Evolutionary conservation across 2,113 vertebrate genomes (phyloP).

Genomic region (Syngnathus scovelli): DNA sequence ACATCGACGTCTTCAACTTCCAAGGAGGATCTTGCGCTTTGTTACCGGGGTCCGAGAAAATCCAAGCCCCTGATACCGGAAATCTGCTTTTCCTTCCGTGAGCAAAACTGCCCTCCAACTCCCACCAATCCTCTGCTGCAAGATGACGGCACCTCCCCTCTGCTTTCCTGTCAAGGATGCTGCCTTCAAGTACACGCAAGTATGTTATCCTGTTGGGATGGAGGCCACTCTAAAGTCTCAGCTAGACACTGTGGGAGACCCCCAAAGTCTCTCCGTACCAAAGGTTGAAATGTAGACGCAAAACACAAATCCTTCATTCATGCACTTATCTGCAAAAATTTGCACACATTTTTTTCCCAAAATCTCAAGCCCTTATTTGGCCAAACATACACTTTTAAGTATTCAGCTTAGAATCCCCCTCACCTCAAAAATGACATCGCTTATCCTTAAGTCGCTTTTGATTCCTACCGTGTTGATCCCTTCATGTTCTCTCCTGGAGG

Average conservation of each 20-base stretch:
- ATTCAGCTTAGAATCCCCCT: conserved; percentile 11
- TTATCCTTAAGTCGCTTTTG: conserved; percentile 24
- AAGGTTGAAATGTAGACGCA: conserved; percentile 11
- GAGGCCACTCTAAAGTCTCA: neutral
- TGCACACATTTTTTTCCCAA: conserved; percentile 16
- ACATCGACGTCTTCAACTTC: conserved; percentile 10
- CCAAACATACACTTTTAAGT: neutral
- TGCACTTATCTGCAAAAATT: conserved; percentile 9
- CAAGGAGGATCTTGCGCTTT: neutral
- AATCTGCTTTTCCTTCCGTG: conserved; percentile 92
- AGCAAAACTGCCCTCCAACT: conserved; percentile 83
- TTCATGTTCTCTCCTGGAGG: conserved; percentile 9
- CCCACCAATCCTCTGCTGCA: conserved; percentile 84
- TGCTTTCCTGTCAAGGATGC: conserved; percentile 85
- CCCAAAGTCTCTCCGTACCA: conserved; percentile 19
- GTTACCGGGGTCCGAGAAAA: conserved; percentile 35
- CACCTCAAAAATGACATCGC: conserved; percentile 24
- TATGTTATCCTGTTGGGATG: conserved; percentile 64
- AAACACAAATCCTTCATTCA: conserved; percentile 29
- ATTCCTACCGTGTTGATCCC: conserved; percentile 23
- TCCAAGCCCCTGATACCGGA: conserved; percentile 88
- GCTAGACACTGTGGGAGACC: neutral
- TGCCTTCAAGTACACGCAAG: conserved; percentile 90
- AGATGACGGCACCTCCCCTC: conserved; percentile 88
- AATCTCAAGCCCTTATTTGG: conserved; percentile 31